Evolutionary conservation across 30 jellyfish, hydroid and myxozoan species (phyloP).

Genomic region (Chrysaora quinquecirrha): DNA sequence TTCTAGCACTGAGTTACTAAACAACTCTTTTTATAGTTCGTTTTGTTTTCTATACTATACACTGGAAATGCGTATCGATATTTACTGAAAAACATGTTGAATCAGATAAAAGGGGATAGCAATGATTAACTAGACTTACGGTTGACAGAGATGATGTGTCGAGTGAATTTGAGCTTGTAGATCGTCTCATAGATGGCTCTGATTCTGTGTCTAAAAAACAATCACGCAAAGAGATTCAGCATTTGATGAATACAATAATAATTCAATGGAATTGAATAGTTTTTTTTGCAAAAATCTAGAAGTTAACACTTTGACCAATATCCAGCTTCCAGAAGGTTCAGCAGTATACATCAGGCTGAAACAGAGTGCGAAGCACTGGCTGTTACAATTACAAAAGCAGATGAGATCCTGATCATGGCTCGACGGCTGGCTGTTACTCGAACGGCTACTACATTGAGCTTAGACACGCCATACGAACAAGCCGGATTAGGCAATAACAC

Average conservation of each 20-base stretch:
- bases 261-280: background rate
- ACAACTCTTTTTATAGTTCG: too few species aligned
- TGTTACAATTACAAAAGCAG: too few species aligned
- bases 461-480: too few species aligned
- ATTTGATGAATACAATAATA: background rate
- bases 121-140: slow-evolving; percentile 49
- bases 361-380: background rate
- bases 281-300: background rate
- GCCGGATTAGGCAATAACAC: too few species aligned
- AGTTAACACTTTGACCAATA: background rate
- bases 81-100: background rate
- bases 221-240: background rate
- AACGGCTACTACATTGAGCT: too few species aligned
- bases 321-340: background rate
- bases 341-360: background rate
- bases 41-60: too few species aligned
- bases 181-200: slow-evolving; percentile 57
- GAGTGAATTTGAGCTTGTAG: slow-evolving; percentile 62
- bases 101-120: too few species aligned
- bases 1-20: too few species aligned
- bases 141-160: slow-evolving; percentile 33
- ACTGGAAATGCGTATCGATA: too few species aligned
- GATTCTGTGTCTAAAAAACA: slow-evolving; percentile 68
- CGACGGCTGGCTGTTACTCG: too few species aligned
- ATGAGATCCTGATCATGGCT: too few species aligned